Evolutionary conservation across 1,140 invertebrate species (phyloP), one percentile per base, ranked within the genome.

Genomic region (Calephelis nemesis): DNA sequence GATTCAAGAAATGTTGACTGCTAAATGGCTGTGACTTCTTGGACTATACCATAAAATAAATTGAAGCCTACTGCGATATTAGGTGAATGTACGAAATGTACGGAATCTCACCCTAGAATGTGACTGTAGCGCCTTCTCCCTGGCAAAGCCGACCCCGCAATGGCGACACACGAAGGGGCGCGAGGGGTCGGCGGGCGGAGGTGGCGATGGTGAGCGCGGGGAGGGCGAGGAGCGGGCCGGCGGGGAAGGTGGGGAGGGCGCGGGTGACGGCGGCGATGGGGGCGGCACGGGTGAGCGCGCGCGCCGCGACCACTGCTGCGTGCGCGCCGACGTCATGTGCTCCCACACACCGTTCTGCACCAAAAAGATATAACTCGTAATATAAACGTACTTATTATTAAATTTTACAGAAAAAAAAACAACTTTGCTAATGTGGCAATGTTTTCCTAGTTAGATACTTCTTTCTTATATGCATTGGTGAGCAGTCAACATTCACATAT

Each of bases 151-250:
- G 54, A 97, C 92, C 1, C 96, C 96, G 75, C 96, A 97, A 71
- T 95, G 94, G 62, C 96, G 94, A 71, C 96, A 97, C 5, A 96
- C 96, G 77, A 97, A 96, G 0, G 96, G 96, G 69, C 96, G 94
- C 39, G 93, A 93, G 1, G 95, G 94, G 89, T 97, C 96, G 0
- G 94, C 93, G 49, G 96, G 92, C 6, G 95, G 95, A 49, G 81
- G 80, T n/a, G 81, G 66, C 67, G 74, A 69, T 13, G 74, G 67
- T 10, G 71, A 54, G 15, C 75, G 71, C 73, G 62, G 72, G 45
- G 74, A 71, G 48, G 73, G 54, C 19, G 73, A 68, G 9, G 74
- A 48, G 10, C 73, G 74, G 9, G 76, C 69, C 12, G 69, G 73
- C 50, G 30, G 30, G 30, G 75, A 73, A 19, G 15, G 15, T 12